A percentile compares a stretch with the other conserved stretches of the same genome.
These are phyloP conservation scores for Popillia japonica DNA, from an alignment of 1,140 invertebrate genomes.

Conservation along the genomic window DNA sequence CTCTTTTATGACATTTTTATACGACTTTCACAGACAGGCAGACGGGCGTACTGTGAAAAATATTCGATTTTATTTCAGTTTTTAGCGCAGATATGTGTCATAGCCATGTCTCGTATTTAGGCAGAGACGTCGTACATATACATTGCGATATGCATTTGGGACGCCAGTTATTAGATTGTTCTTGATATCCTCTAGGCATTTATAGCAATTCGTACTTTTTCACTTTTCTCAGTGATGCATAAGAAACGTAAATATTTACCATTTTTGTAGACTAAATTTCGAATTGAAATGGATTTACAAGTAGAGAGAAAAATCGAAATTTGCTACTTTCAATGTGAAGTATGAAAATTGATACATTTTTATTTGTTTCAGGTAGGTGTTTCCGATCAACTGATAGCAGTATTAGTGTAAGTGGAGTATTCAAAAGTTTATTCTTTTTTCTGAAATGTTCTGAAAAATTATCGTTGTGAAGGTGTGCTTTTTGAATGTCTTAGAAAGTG, in stretches of 20 bases:
- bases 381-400: too few species aligned
- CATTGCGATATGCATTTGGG: background rate
- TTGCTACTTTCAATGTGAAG: background rate
- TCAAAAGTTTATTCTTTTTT: too few species aligned
- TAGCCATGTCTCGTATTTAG: background rate
- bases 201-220: background rate
- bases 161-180: background rate
- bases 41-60: background rate
- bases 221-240: background rate
- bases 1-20: background rate
- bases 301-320: too few species aligned
- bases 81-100: background rate
- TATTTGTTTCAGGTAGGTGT: background rate
- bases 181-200: background rate
- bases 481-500: too few species aligned
- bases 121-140: background rate
- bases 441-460: too few species aligned
- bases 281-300: background rate
- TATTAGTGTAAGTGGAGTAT: too few species aligned
- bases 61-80: conserved; percentile 5
- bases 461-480: too few species aligned
- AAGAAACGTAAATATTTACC: background rate
- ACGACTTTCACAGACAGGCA: background rate
- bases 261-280: background rate
- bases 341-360: background rate